These are phyloP conservation scores for Drosophila murphyi DNA, from an alignment of 1,140 invertebrate genomes.

Conservation along the genomic window DNA sequence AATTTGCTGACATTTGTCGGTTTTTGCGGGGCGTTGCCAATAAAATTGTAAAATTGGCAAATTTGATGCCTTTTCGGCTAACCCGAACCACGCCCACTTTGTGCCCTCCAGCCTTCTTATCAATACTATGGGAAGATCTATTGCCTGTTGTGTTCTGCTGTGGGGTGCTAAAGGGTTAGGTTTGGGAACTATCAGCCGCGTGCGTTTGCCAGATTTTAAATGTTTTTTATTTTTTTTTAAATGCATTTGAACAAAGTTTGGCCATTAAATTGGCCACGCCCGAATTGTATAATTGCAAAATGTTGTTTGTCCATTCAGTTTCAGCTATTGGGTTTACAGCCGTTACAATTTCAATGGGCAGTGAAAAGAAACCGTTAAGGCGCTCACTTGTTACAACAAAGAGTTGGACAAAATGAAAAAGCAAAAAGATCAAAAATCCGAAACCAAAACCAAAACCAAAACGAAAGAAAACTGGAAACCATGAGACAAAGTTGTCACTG, in stretches of 20 bases:
- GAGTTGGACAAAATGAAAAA: slow-evolving; percentile 5
- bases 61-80: slow-evolving; percentile 53
- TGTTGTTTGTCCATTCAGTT: slow-evolving; percentile 49
- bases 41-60: slow-evolving; percentile 74
- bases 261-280: slow-evolving; percentile 71
- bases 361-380: slow-evolving; percentile 53
- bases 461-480: slow-evolving; percentile 52
- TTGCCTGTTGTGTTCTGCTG: slow-evolving; percentile 29
- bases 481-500: slow-evolving; percentile 52
- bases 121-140: slow-evolving; percentile 19
- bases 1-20: slow-evolving; percentile 76
- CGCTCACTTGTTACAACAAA: slow-evolving; percentile 65
- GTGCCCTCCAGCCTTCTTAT: slow-evolving; percentile 4
- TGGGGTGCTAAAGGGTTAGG: slow-evolving; percentile 61
- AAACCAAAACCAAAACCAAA: neutral
- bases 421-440: neutral
- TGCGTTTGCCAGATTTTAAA: slow-evolving; percentile 9
- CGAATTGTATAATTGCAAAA: slow-evolving; percentile 68
- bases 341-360: slow-evolving; percentile 44
- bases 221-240: slow-evolving; percentile 6
- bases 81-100: slow-evolving; percentile 54
- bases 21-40: slow-evolving; percentile 65
- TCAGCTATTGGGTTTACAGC: slow-evolving; percentile 26
- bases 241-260: slow-evolving; percentile 60
- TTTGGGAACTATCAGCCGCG: slow-evolving; percentile 26